Base-by-base conservation (phyloP, 2,888 invertebrate species). In the Heliconius aoede region DNA sequence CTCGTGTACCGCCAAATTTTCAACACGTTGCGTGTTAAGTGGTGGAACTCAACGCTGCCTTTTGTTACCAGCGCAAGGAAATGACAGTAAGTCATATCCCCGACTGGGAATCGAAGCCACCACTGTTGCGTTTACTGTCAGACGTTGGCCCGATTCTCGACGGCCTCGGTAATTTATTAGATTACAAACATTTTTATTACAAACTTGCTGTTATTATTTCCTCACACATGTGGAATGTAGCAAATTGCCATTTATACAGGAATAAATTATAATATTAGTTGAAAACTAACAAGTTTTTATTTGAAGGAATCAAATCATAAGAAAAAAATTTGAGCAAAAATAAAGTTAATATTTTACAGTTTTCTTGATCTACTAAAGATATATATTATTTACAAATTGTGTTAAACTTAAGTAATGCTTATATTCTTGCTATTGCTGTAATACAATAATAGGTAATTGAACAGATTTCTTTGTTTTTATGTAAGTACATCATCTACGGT, bases 211-310 rank as follows among this genome's bases (percentile, higher is more conserved):
- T 69, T 73, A 76, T 69, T 24, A 72, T 67, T 72, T 76, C 64
- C 68, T 76, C 82, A 84, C 84, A 85, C 36, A 55, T 84, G 83
- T 88, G 90, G 90, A 90, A 90, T 90, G 89, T 90, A 85, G 83
- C 81, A 84, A 84, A 83, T 84, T 83, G 84, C 78, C 72, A 76
- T 73, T 68, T 72, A 68, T 76, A 76, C 72, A 79, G 76, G 76
- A 60, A 68, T 60, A 72, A 26, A 26, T 46, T 30, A 9, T 58
- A 46, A 11, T 60, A 60, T 62, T 32, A 71, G 30, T 30, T 71
- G 11, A 40, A 18, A 26, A 62, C 32, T 72, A 51, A 68, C 8
- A 28, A 18, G 62, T 62, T 46, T 13, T 15, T 30, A 40, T 64
- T 24, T 36, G 24, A 32, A 40, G 55, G 36, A 64, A 62, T 55